Base-by-base conservation (phyloP, 2,797 vertebrate species). In the Tenualosa ilisha region DNA sequence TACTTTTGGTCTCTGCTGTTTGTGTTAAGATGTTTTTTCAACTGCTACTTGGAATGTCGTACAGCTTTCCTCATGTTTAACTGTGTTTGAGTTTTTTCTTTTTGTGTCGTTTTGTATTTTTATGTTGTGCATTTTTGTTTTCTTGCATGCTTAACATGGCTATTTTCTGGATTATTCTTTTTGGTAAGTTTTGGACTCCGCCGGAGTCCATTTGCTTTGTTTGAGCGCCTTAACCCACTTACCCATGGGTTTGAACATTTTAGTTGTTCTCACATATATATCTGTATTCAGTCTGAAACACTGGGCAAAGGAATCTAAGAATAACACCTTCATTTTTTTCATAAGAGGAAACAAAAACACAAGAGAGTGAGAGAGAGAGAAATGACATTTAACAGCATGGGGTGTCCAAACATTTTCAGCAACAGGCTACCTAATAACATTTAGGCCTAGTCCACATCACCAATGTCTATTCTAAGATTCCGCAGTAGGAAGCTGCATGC, bases 81-180 rank as follows among this genome's bases (percentile, higher is more conserved):
- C 89, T 94, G 93, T 95, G 92, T 93, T 91, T 84, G 84, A 90
- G 90, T 90, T 89, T 91, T 95, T 95, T 91, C 95, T 95, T 96
- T 97, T 97, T 96, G 97, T 93, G 96, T 98, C 97, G 96, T 97
- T 97, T 96, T 97, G 97, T 96, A 97, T 97, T 96, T 95, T 93
- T 86, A 81, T 86, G 96, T 96, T 96, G 95, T 96, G 94, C 93
- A 97, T 97, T 97, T 96, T 94, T 97, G 97, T 97, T 97, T 96
- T 97, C 97, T 95, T 99, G 98, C 98, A 99, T 99, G 98, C 97
- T 96, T 98, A 97, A 97, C 98, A 96, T 97, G 98, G 97, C 98
- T 98, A 98, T 97, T 98, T 96, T 97, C 97, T 98, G 98, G 98
- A 98, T 94, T 98, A 96, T 99, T 97, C 97, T 98, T 98, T 98